Percentiles rank a stretch among this genome's conserved stretches.
phyloP scores from a whole-genome alignment of 2,888 invertebrate genomes.

The Mycalesis mineus region DNA sequence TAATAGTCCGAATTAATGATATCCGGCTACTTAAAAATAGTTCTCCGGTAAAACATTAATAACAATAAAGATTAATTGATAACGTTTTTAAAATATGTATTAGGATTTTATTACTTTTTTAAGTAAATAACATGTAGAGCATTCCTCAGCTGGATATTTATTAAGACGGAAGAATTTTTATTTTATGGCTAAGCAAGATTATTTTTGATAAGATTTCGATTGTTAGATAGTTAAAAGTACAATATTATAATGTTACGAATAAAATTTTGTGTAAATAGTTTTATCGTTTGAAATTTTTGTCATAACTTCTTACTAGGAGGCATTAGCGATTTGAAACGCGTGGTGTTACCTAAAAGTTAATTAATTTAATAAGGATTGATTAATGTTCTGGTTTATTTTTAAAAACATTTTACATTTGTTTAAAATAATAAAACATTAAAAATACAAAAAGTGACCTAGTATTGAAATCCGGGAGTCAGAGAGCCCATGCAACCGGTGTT shows the following conservation, averaged over 20 bases:
- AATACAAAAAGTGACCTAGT: no score
- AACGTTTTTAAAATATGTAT: background rate
- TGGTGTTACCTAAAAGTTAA: no score
- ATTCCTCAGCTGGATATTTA: background rate
- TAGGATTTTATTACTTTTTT: slow-evolving; percentile 5
- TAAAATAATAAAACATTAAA: no score
- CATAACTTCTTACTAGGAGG: no score
- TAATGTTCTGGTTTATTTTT: no score
- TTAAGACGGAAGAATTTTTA: slow-evolving; percentile 5
- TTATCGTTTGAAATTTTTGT: no score
- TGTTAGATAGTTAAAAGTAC: background rate
- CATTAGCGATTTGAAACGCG: no score
- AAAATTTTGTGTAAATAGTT: background rate
- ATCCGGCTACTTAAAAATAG: slow-evolving; percentile 5
- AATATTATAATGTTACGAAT: background rate
- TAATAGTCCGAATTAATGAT: background rate
- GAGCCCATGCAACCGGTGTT: no score
- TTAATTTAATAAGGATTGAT: no score
- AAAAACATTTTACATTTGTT: no score
- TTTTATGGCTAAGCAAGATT: background rate
- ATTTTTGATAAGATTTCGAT: background rate
- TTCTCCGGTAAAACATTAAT: background rate
- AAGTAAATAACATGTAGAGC: slow-evolving; percentile 1
- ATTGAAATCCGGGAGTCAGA: no score
- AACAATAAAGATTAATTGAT: slow-evolving; percentile 8